Percentiles rank a stretch among this genome's conserved stretches.
phyloP scores from a whole-genome alignment of 2,888 invertebrate species.

The Syritta pipiens region DNA sequence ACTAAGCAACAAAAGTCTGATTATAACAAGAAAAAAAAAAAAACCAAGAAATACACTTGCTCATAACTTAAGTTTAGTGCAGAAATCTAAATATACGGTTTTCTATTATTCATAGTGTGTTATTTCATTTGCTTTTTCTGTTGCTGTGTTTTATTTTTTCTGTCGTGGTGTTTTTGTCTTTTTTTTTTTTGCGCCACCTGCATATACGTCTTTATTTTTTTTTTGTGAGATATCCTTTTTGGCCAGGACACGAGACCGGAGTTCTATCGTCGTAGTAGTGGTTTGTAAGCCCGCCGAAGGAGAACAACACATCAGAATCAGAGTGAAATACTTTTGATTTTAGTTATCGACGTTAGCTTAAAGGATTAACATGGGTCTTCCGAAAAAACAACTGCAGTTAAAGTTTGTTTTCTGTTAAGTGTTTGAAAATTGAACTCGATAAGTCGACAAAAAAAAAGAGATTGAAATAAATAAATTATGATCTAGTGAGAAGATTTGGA shows the following conservation, averaged over 20 bases:
- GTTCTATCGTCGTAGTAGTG: constrained; percentile 49
- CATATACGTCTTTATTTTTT: too few relatives aligned
- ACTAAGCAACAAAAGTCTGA: constrained; percentile 46
- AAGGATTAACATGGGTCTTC: constrained; percentile 77
- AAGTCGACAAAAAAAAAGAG: background rate
- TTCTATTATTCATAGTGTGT: constrained; percentile 68
- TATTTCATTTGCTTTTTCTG: constrained; percentile 44
- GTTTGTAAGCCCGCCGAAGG: constrained; percentile 38
- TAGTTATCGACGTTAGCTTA: constrained; percentile 78
- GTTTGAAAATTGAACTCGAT: constrained; percentile 1
- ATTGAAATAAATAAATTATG: constrained; percentile 28
- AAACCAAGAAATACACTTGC: constrained; percentile 36
- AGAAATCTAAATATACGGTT: constrained; percentile 64
- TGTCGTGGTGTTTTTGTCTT: constrained; percentile 20
- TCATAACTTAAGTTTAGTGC: constrained; percentile 66
- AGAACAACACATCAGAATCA: constrained; percentile 60
- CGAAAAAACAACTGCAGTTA: constrained; percentile 19
- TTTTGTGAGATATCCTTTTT: constrained; percentile 58
- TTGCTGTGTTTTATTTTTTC: constrained; percentile 22
- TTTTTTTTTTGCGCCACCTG: constrained; percentile 48
- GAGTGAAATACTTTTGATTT: constrained; percentile 73
- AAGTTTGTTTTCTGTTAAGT: constrained; percentile 22
- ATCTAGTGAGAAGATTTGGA: constrained; percentile 14
- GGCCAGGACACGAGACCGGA: constrained; percentile 20
- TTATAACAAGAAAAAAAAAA: constrained; percentile 30